Evolutionary conservation across 2,888 invertebrate species (phyloP).

Genomic region (Hermaeophaga mercurialis): DNA sequence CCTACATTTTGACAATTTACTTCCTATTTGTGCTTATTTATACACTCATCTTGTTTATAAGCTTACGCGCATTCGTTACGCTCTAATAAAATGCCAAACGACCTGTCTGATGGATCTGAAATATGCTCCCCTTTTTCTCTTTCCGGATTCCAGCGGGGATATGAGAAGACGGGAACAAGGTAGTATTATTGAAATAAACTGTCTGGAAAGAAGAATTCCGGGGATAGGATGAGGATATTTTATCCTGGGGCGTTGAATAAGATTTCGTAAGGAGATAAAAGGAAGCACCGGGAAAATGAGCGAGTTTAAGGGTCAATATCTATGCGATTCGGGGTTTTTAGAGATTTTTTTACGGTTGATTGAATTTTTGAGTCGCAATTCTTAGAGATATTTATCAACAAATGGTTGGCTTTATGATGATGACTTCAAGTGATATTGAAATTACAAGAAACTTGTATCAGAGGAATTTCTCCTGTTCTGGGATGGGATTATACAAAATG

Average conservation of each 20-base stretch:
- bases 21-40: constrained; percentile 34
- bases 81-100: constrained; percentile 37
- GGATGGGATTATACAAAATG: too few relatives aligned
- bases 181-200: constrained; percentile 41
- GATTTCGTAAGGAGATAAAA: constrained; percentile 41
- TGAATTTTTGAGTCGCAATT: too few relatives aligned
- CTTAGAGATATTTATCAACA: too few relatives aligned
- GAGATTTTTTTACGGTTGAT: too few relatives aligned
- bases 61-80: constrained; percentile 29
- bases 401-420: too few relatives aligned
- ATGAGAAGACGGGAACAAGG: constrained; percentile 28
- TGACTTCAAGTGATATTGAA: too few relatives aligned
- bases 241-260: constrained; percentile 34
- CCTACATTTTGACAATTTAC: background rate
- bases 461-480: too few relatives aligned
- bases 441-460: too few relatives aligned
- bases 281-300: constrained; percentile 33
- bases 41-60: constrained; percentile 39
- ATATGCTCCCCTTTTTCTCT: constrained; percentile 19
- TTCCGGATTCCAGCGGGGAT: constrained; percentile 8
- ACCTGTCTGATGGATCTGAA: constrained; percentile 31
- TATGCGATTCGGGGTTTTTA: too few relatives aligned
- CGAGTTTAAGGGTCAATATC: constrained; percentile 14
- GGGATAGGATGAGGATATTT: constrained; percentile 32
- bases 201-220: constrained; percentile 35